Evolutionary conservation across 2,797 vertebrate species (phyloP).

Genomic region (Rhabdomys pumilio): DNA sequence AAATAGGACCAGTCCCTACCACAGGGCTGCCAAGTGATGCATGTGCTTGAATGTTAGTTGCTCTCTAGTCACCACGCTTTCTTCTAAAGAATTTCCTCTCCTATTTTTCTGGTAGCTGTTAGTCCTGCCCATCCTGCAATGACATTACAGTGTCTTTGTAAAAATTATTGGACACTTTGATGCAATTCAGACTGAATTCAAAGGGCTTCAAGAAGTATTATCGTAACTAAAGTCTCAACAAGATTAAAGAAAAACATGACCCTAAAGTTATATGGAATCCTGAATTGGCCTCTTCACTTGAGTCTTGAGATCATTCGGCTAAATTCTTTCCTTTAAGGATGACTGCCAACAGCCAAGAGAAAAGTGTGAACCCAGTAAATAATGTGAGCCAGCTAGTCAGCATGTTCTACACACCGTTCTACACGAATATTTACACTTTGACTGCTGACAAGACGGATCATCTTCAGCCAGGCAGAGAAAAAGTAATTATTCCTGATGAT

Average conservation of each 20-base stretch:
- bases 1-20: not conserved
- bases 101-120: not conserved
- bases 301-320: not conserved
- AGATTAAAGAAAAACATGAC: slow-evolving; percentile 12
- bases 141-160: not conserved
- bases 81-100: not conserved
- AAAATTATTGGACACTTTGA: too few species aligned
- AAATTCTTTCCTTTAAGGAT: slow-evolving; percentile 34
- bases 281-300: not conserved
- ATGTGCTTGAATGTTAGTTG: not conserved
- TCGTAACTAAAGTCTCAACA: not conserved
- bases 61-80: not conserved
- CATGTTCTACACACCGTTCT: slow-evolving; percentile 7
- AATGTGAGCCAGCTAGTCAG: slow-evolving; percentile 18
- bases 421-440: not conserved
- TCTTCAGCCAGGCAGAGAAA: slow-evolving; percentile 34
- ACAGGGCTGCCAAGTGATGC: not conserved
- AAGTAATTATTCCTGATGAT: slow-evolving; percentile 34
- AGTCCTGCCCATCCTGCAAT: not conserved
- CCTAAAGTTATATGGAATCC: not conserved
- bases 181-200: slow-evolving; percentile 3
- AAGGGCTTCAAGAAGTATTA: not conserved
- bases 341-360: slow-evolving; percentile 17
- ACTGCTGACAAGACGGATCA: slow-evolving; percentile 26
- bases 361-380: slow-evolving; percentile 26